phyloP scores from a whole-genome alignment of 2,113 vertebrate species.

The Eudyptes chrysolophus region DNA sequence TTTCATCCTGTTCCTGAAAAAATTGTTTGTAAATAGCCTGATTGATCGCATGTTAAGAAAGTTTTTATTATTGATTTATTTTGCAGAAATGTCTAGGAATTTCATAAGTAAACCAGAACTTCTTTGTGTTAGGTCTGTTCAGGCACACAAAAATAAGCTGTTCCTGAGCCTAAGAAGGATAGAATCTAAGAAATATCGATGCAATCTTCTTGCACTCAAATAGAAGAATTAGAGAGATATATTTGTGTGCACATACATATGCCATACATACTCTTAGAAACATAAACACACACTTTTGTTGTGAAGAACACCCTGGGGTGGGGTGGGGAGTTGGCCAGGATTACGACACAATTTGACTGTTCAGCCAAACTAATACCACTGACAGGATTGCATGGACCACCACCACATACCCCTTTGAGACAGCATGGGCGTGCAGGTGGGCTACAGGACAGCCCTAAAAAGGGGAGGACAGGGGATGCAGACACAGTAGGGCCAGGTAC shows the following conservation, averaged over 20 bases:
- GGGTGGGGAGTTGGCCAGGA: not conserved
- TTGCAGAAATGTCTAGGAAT: not conserved
- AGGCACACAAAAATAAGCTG: not conserved
- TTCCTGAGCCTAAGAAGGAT: not conserved
- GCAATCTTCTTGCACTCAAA: not conserved
- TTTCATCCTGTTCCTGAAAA: not conserved
- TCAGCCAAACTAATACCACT: not conserved
- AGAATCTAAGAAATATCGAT: accelerated
- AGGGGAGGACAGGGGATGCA: not conserved
- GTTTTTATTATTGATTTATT: not conserved
- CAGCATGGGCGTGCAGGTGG: too few species aligned
- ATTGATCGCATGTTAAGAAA: not conserved
- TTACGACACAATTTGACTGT: not conserved
- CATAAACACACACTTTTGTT: not conserved
- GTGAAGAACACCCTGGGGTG: not conserved
- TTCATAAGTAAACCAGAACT: not conserved
- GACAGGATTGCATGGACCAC: not conserved
- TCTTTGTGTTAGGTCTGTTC: not conserved
- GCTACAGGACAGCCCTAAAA: not conserved
- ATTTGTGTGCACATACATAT: not conserved
- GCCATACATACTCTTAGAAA: not conserved
- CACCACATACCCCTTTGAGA: not conserved
- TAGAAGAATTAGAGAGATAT: not conserved
- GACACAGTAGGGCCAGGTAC: too few species aligned
- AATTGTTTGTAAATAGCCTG: not conserved